Base-by-base conservation (phyloP, 1,140 invertebrate genomes). In the Brevipalpus yothersi region DNA sequence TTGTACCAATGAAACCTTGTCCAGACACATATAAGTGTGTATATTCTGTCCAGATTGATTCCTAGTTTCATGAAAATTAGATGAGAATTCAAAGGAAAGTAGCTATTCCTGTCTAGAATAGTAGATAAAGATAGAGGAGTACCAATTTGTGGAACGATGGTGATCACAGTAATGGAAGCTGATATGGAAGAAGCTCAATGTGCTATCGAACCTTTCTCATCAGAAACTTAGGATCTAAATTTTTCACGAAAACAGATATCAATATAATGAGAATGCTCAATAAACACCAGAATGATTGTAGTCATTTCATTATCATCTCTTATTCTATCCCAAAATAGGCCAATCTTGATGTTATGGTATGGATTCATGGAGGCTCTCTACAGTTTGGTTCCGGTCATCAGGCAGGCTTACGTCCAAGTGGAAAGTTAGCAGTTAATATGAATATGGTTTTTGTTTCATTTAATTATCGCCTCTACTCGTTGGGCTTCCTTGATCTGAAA, bases 381-480 rank as follows among this genome's bases (percentile, higher is more conserved):
- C 61, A 65, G 43, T 66, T 65, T 51, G 63, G 65, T 9, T 61
- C 56, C 19, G 61, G 66, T 5, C 61, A 66, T 53, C 55, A 63
- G 15, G 53, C 60, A 5, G 62, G 63, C 2, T 31, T 64, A 13
- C 57, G 62, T 41, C 65, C 80, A 1, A 90, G 87, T 71, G 87
- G 90, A 61, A 79, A 87, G 63, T 83, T 95, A 1, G 81, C 96
- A 1, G 85, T 60, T 12, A 60, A 61, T 23, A 41, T 63, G 58
- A 61, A 63, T 21, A 60, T 61, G 40, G 64, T 67, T 23, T 65
- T 97, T 1, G 91, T 99, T 0, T 87, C 92, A 0, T 78, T 98
- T 57, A 97, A 98, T 71, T 99, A 97, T 72, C 79, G 94, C 23
- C 76, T 98, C 1, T 92, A 93, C 58, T 87, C 89, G 61, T 74